phyloP scores from a whole-genome alignment of 2,888 invertebrate species.

The Mesorhabditis sp. region DNA sequence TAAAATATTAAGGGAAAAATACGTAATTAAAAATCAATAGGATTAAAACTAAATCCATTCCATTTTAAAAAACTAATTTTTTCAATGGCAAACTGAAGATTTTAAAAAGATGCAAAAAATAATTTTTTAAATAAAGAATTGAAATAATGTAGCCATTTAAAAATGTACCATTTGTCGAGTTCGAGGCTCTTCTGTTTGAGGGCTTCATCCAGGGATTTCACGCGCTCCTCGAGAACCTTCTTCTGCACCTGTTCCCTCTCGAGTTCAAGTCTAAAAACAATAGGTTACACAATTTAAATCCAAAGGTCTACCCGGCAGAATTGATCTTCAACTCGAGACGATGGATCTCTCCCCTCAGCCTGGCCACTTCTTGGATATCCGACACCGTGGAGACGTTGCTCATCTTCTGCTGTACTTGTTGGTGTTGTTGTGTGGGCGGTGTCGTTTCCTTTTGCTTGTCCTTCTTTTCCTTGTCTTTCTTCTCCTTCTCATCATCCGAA shows the following conservation, averaged over 20 bases:
- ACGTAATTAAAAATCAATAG: too few species aligned
- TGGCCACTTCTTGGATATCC: not conserved
- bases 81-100: too few species aligned
- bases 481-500: slow-evolving; percentile 13
- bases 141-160: too few species aligned
- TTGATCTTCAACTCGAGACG: not conserved
- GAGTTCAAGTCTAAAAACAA: not conserved
- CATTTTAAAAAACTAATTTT: too few species aligned
- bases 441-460: too few species aligned
- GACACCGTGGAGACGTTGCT: not conserved
- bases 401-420: not conserved
- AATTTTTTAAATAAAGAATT: too few species aligned
- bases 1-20: too few species aligned
- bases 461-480: slow-evolving; percentile 19
- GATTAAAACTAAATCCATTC: too few species aligned
- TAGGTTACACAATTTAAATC: not conserved
- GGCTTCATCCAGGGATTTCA: not conserved
- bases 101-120: too few species aligned
- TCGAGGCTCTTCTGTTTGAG: slow-evolving; percentile 1
- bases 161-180: not conserved
- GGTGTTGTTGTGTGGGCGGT: too few species aligned
- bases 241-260: not conserved
- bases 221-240: not conserved
- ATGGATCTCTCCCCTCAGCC: not conserved
- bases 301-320: not conserved